phyloP scores from a whole-genome alignment of 2,888 invertebrate genomes.

The Aleiodes leptofemur region DNA sequence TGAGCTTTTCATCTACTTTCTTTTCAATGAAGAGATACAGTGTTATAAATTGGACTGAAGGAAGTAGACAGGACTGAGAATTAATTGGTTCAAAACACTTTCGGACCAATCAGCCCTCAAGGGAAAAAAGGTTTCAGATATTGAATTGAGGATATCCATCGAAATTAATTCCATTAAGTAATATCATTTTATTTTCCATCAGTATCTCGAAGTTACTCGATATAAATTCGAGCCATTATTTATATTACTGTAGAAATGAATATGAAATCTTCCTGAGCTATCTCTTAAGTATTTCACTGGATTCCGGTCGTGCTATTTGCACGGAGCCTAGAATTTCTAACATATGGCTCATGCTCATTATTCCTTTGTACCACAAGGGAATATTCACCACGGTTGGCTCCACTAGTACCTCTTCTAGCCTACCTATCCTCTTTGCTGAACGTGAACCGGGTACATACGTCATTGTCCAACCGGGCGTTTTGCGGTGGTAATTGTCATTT shows the following conservation, averaged over 20 bases:
- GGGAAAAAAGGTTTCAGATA: neutral
- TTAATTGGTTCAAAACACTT: slow-evolving; percentile 27
- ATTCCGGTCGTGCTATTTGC: neutral
- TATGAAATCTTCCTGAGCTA: neutral
- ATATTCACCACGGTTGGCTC: slow-evolving; percentile 26
- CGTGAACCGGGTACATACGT: slow-evolving; percentile 64
- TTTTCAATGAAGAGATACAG: neutral
- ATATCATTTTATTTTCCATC: neutral
- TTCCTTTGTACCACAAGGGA: slow-evolving; percentile 59
- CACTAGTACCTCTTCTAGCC: slow-evolving; percentile 50
- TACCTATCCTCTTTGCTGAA: slow-evolving; percentile 53
- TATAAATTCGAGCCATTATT: neutral
- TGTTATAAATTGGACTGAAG: slow-evolving; percentile 11
- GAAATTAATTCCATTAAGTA: slow-evolving; percentile 5
- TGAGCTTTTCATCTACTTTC: neutral
- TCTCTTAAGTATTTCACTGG: neutral
- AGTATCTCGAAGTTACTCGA: neutral
- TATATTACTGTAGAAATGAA: neutral
- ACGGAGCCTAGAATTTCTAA: slow-evolving; percentile 45
- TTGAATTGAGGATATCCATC: slow-evolving; percentile 30
- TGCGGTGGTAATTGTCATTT: slow-evolving; percentile 71
- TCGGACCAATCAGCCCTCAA: slow-evolving; percentile 9
- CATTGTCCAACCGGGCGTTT: slow-evolving; percentile 67
- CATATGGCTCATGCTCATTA: slow-evolving; percentile 54
- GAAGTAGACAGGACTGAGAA: slow-evolving; percentile 24